A percentile compares a stretch with the other conserved stretches of the same genome.
Conservation (phyloP, 2,888 invertebrate species). For the Phanerotoma sp. region DNA sequence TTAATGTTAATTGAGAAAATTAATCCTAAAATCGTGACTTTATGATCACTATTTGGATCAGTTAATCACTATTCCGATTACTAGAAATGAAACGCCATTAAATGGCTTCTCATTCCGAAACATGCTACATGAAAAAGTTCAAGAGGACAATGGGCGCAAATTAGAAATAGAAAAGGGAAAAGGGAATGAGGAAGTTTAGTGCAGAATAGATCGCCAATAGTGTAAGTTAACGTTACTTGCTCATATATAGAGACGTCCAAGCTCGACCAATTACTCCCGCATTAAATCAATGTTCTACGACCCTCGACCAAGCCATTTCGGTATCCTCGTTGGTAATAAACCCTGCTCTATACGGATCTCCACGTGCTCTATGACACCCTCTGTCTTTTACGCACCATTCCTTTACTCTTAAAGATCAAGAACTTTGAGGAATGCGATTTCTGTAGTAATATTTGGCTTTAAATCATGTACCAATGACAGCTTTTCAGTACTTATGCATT, state of each 20-base stretch:
- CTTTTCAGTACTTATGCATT: slow-evolving; percentile 14
- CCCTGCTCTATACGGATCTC: slow-evolving; percentile 49
- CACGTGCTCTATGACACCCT: slow-evolving; percentile 37
- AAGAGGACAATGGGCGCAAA: neutral
- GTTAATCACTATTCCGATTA: no score
- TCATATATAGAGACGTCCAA: slow-evolving; percentile 52
- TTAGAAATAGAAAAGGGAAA: no score
- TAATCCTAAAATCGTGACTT: no score
- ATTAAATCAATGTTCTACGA: slow-evolving; percentile 57
- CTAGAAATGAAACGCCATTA: no score
- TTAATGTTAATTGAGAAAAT: no score
- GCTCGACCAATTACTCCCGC: slow-evolving; percentile 55
- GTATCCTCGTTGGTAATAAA: slow-evolving; percentile 52
- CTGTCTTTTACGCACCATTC: slow-evolving; percentile 19
- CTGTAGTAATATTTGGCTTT: slow-evolving; percentile 58
- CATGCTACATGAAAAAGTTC: no score
- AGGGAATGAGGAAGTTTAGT: no score
- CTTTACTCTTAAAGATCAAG: neutral
- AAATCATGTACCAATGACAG: slow-evolving; percentile 57
- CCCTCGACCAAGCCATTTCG: slow-evolving; percentile 38
- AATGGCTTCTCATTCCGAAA: no score
- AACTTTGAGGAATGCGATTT: slow-evolving; percentile 48
- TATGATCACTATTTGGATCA: no score
- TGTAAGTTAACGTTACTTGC: no score
- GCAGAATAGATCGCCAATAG: no score